A percentile compares a stretch with the other conserved stretches of the same genome.
These are phyloP conservation scores for Lasioglossum baleicum DNA, from an alignment of 1,140 invertebrate genomes.

Conservation along the genomic window DNA sequence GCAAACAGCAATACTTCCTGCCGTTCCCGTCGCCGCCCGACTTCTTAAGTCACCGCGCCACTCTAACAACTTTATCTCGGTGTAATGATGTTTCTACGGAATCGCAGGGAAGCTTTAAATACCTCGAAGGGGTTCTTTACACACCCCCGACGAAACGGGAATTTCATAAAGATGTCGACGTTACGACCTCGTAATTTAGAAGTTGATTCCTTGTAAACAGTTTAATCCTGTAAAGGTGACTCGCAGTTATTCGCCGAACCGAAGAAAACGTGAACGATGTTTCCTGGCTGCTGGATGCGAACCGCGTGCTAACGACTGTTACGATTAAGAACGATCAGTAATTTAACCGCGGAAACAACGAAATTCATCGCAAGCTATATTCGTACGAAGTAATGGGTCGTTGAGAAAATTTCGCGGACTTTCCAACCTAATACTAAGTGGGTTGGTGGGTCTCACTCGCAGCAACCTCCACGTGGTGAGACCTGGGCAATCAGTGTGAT, in stretches of 20 bases:
- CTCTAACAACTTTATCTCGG: conserved; percentile 9
- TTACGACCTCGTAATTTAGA: conserved; percentile 28
- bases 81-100: conserved; percentile 23
- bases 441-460: too few relatives aligned
- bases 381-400: too few relatives aligned
- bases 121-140: not conserved
- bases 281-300: too few relatives aligned
- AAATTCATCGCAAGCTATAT: too few relatives aligned
- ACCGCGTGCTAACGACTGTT: too few relatives aligned
- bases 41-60: not conserved
- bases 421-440: too few relatives aligned
- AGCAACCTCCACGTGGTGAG: too few relatives aligned
- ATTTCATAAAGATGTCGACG: conserved; percentile 17
- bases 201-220: conserved; percentile 33
- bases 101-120: not conserved
- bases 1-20: not conserved
- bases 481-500: too few relatives aligned
- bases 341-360: not conserved
- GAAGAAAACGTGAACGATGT: not conserved
- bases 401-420: too few relatives aligned
- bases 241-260: not conserved
- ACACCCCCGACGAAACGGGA: conserved; percentile 7
- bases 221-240: not conserved
- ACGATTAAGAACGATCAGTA: not conserved
- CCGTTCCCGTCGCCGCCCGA: not conserved